These are phyloP conservation scores for Etia nguti DNA, from an alignment of 2,113 vertebrate genomes.

Conservation along the genomic window DNA sequence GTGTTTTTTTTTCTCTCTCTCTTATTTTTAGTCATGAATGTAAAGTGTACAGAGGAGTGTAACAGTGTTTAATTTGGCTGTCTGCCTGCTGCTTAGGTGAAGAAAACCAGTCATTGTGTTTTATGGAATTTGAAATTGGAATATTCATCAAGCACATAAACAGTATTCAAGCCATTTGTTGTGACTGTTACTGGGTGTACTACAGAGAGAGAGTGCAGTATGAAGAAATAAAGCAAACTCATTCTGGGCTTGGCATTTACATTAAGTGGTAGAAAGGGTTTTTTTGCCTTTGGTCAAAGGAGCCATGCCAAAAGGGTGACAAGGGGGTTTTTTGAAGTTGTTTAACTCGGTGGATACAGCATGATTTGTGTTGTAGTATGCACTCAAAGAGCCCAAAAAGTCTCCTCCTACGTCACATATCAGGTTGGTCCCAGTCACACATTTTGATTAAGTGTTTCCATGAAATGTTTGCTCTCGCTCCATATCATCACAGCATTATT, in stretches of 20 bases:
- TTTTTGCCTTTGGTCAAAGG: not conserved
- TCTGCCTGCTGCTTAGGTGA: not conserved
- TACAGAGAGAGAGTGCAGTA: not conserved
- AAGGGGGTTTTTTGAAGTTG: not conserved
- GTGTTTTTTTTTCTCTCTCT: too few relatives aligned
- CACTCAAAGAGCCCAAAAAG: not conserved
- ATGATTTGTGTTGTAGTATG: not conserved
- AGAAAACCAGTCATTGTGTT: not conserved
- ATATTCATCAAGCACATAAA: not conserved
- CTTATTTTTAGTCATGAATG: not conserved
- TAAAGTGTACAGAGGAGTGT: not conserved
- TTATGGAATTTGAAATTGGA: not conserved
- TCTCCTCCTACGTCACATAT: not conserved
- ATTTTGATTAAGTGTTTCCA: not conserved
- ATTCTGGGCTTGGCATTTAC: not conserved
- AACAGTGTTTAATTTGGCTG: not conserved
- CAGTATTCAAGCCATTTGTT: not conserved
- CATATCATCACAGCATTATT: not conserved
- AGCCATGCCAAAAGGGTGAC: not conserved
- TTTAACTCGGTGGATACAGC: not conserved
- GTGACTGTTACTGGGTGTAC: not conserved
- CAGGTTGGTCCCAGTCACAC: not conserved
- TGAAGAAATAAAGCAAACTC: not conserved
- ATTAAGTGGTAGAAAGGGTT: fast-evolving
- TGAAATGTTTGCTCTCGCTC: not conserved